Evolutionary conservation across 23 tunicate species (phyloP).

Genomic region (Pegea sp.): DNA sequence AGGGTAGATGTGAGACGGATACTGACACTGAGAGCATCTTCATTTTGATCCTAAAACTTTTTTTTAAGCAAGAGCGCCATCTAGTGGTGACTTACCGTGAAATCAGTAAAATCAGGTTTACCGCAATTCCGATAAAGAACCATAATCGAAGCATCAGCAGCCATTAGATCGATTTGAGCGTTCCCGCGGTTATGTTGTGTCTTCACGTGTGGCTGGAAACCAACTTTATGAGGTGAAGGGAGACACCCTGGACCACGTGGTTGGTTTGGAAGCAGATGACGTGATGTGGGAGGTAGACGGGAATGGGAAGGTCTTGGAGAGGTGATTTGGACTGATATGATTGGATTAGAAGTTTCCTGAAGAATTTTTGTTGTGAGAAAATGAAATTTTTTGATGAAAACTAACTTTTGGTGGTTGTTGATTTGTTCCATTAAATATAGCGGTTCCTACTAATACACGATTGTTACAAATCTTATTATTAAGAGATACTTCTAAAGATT

Average conservation of each 20-base stretch:
- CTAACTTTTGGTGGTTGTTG: too few species aligned
- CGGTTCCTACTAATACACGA: too few species aligned
- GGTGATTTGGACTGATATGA: too few species aligned
- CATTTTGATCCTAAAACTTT: slow-evolving; percentile 46
- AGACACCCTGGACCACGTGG: slow-evolving; percentile 1
- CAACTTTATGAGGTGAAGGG: background rate
- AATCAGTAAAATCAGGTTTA: slow-evolving; percentile 29
- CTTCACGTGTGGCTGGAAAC: background rate
- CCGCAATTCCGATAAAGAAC: slow-evolving; percentile 65
- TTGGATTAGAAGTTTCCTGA: too few species aligned
- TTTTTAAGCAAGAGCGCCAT: background rate
- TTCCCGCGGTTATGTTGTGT: background rate
- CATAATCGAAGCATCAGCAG: slow-evolving; percentile 61
- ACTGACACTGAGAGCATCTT: slow-evolving; percentile 73
- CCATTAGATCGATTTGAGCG: slow-evolving; percentile 71
- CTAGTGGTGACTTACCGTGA: slow-evolving; percentile 11
- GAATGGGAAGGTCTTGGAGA: too few species aligned
- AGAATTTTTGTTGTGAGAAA: too few species aligned
- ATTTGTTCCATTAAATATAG: too few species aligned
- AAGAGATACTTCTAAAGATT: too few species aligned
- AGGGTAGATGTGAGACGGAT: slow-evolving; percentile 62
- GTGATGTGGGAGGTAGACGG: too few species aligned
- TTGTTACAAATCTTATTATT: too few species aligned
- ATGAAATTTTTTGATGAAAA: too few species aligned
- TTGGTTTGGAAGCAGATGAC: background rate